A percentile compares a stretch with the other conserved stretches of the same genome.
These are phyloP conservation scores for Scyliorhinus canicula DNA, from an alignment of 2,797 vertebrate genomes.

Conservation along the genomic window DNA sequence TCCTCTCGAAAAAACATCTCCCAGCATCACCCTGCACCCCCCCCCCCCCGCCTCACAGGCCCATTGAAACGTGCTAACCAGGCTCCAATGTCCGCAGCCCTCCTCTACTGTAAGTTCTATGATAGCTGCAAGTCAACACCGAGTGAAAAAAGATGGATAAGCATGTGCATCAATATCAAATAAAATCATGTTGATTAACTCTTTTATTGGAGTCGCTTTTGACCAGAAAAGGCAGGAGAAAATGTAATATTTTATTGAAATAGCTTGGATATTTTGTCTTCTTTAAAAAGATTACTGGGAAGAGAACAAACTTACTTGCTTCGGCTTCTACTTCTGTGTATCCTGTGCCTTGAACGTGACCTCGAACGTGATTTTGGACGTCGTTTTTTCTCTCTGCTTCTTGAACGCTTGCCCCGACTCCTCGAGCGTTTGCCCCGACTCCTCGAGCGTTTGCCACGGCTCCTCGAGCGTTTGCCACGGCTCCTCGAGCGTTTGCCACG, in stretches of 20 bases:
- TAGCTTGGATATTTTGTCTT: too few relatives aligned
- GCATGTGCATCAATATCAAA: not conserved
- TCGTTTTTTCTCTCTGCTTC: constrained; percentile 76
- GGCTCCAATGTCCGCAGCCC: too few relatives aligned
- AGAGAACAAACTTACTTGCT: constrained; percentile 57
- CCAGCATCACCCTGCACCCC: too few relatives aligned
- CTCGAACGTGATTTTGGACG: constrained; percentile 77
- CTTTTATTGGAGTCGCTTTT: not conserved
- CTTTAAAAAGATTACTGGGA: not conserved
- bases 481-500: constrained; percentile 64
- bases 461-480: constrained; percentile 64
- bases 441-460: constrained; percentile 63
- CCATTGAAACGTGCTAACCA: too few relatives aligned
- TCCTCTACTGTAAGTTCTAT: too few relatives aligned
- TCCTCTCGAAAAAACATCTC: too few relatives aligned
- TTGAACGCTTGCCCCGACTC: constrained; percentile 64
- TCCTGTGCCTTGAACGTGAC: constrained; percentile 78
- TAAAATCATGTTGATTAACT: not conserved
- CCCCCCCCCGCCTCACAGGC: too few relatives aligned
- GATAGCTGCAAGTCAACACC: not conserved
- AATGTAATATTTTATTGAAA: not conserved
- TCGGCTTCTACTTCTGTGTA: constrained; percentile 76
- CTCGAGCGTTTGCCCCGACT: constrained; percentile 65
- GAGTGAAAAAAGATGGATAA: not conserved
- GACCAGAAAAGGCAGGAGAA: not conserved